These are phyloP conservation scores for Drosophila mayaguana DNA, from an alignment of 2,888 invertebrate species.

Conservation along the genomic window DNA sequence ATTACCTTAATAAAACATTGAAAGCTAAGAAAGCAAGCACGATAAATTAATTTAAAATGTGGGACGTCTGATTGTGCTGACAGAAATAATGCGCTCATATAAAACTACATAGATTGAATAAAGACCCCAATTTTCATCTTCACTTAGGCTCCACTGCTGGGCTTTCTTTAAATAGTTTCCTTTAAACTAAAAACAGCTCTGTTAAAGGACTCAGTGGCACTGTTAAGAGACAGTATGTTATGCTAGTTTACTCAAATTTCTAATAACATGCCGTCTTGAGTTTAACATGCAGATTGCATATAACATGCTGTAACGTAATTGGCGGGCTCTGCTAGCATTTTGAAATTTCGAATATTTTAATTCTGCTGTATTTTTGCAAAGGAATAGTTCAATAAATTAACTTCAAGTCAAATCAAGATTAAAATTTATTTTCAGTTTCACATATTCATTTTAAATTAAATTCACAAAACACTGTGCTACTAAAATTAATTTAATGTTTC, in stretches of 20 bases:
- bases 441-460: slow-evolving; percentile 53
- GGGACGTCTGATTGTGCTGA: too few species aligned
- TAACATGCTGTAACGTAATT: neutral
- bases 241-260: too few species aligned
- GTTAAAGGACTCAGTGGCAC: neutral
- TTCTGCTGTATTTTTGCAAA: neutral
- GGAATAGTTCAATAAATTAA: neutral
- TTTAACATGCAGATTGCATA: neutral
- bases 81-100: too few species aligned
- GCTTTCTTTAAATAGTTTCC: too few species aligned
- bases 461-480: slow-evolving; percentile 77
- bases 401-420: slow-evolving; percentile 47
- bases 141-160: too few species aligned
- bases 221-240: neutral
- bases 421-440: slow-evolving; percentile 56
- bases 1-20: too few species aligned
- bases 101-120: too few species aligned
- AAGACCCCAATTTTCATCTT: too few species aligned
- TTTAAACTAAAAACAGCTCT: neutral
- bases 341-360: neutral
- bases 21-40: too few species aligned
- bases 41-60: too few species aligned
- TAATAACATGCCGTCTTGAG: neutral
- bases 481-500: slow-evolving; percentile 60
- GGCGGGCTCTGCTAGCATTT: too few species aligned